Conservation (phyloP, 1,140 invertebrate species). For the Drosophila takahashii region DNA sequence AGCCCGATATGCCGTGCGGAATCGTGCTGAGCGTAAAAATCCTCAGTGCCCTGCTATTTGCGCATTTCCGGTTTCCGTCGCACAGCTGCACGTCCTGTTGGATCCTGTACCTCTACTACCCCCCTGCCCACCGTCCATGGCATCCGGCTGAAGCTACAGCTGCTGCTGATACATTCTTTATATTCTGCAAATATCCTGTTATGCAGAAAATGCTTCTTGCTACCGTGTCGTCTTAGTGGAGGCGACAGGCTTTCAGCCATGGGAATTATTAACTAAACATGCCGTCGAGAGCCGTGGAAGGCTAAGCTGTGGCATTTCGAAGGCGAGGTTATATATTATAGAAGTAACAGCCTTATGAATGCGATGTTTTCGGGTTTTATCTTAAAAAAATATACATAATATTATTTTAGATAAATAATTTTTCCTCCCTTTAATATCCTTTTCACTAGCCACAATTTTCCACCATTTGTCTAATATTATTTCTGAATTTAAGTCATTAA, state of each 20-base stretch:
- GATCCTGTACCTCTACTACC: background rate
- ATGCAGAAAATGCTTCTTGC: slow-evolving; percentile 65
- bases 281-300: slow-evolving; percentile 28
- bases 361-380: too few relatives aligned
- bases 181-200: slow-evolving; percentile 73
- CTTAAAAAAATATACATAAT: too few relatives aligned
- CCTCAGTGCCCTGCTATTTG: slow-evolving; percentile 78
- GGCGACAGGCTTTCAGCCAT: slow-evolving; percentile 54
- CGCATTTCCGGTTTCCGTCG: slow-evolving; percentile 82
- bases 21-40: slow-evolving; percentile 69
- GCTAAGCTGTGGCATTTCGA: slow-evolving; percentile 39
- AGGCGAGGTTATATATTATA: background rate
- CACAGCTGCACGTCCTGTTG: slow-evolving; percentile 65
- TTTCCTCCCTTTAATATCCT: too few relatives aligned
- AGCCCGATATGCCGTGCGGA: slow-evolving; percentile 24
- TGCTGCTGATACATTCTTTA: slow-evolving; percentile 68
- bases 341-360: too few relatives aligned
- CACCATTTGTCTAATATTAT: too few relatives aligned
- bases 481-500: slow-evolving; percentile 3
- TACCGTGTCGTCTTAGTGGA: slow-evolving; percentile 40
- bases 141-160: slow-evolving; percentile 48
- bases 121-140: background rate
- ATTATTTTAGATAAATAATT: too few relatives aligned
- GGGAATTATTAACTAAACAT: slow-evolving; percentile 76
- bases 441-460: too few relatives aligned